These are phyloP conservation scores for Thripadectes ignobilis DNA, from an alignment of 2,797 vertebrate species.

Conservation along the genomic window DNA sequence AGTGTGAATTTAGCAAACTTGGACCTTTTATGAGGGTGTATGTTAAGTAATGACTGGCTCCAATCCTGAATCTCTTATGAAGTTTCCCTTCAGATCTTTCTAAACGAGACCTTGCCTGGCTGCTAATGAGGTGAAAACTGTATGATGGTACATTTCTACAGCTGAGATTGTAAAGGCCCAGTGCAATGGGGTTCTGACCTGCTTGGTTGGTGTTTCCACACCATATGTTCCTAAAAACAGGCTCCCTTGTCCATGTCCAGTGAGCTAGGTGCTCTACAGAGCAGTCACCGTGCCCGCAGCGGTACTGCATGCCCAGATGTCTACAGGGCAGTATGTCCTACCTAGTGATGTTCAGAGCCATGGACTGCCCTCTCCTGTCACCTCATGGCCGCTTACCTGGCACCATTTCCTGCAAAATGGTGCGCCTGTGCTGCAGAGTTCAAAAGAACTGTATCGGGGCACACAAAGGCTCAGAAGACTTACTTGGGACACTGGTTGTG, in stretches of 20 bases:
- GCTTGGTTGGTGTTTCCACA: neutral
- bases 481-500: neutral
- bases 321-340: neutral
- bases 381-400: neutral
- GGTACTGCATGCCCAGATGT: fast-evolving
- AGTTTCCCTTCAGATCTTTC: neutral
- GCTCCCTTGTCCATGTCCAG: neutral
- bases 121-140: neutral
- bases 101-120: neutral
- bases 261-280: neutral
- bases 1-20: neutral
- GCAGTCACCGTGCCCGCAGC: fast-evolving
- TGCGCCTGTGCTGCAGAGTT: neutral
- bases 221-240: neutral
- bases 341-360: neutral
- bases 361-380: neutral
- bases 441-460: neutral
- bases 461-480: neutral
- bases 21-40: neutral
- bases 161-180: neutral
- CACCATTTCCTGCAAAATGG: neutral
- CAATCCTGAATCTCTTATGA: neutral
- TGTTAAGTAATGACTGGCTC: neutral
- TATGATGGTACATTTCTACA: neutral
- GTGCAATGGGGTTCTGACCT: neutral